phyloP scores from a whole-genome alignment of 1,140 invertebrate species.

The Aporrectodea caliginosa region DNA sequence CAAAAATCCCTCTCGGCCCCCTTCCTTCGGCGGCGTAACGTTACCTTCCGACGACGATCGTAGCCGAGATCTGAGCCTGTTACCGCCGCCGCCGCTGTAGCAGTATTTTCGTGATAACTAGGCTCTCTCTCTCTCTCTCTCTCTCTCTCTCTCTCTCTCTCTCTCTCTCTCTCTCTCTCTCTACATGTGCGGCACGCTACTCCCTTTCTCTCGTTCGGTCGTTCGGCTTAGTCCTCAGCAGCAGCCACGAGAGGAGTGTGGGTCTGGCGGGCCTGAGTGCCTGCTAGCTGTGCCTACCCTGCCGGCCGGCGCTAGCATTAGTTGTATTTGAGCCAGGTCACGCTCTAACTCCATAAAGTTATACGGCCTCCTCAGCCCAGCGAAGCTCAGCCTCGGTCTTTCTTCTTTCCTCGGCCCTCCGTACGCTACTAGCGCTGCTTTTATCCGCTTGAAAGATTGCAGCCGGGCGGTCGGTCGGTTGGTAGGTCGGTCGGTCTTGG shows the following conservation, averaged over 20 bases:
- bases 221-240: too few relatives aligned
- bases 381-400: background rate
- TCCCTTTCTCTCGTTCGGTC: background rate
- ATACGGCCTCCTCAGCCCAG: background rate
- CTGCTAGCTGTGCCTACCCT: background rate
- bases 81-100: too few relatives aligned
- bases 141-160: background rate
- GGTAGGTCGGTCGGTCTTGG: background rate
- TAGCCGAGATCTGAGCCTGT: too few relatives aligned
- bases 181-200: background rate
- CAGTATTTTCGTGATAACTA: too few relatives aligned
- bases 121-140: background rate
- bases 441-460: background rate
- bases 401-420: background rate
- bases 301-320: background rate
- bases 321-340: background rate
- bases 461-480: background rate
- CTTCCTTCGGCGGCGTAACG: too few relatives aligned
- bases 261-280: too few relatives aligned
- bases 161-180: background rate
- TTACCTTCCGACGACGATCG: too few relatives aligned
- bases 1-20: too few relatives aligned
- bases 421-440: too few relatives aligned
- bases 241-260: too few relatives aligned
- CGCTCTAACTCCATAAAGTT: background rate